Conservation (phyloP, 2,797 vertebrate genomes). For the Scyliorhinus canicula region DNA sequence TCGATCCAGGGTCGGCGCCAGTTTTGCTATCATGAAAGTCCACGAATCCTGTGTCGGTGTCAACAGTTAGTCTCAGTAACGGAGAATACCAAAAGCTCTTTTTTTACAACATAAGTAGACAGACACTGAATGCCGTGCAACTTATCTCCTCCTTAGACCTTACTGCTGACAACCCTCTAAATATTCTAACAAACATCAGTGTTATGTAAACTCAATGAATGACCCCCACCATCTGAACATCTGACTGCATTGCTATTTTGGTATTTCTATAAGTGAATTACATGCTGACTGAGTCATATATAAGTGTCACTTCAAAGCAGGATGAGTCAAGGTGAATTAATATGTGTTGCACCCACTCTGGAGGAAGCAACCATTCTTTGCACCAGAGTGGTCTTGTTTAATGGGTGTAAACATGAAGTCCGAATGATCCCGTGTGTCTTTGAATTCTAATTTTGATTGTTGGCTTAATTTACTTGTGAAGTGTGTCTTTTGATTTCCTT, state of each 20-base stretch:
- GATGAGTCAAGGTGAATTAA: neutral
- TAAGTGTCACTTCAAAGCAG: neutral
- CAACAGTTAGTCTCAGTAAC: no score
- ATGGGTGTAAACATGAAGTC: neutral
- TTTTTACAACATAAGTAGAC: no score
- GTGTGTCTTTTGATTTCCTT: neutral
- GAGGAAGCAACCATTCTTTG: neutral
- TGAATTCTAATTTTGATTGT: neutral
- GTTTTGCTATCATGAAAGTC: no score
- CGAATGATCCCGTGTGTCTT: neutral
- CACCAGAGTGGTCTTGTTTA: neutral
- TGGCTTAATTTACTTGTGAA: neutral
- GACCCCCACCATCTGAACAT: no score
- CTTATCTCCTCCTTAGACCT: neutral
- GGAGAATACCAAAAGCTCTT: no score
- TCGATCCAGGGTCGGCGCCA: no score
- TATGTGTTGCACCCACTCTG: neutral
- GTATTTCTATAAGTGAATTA: neutral
- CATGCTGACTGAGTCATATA: neutral
- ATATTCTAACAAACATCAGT: neutral
- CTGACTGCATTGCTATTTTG: neutral
- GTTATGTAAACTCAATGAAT: neutral
- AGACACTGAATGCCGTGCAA: no score
- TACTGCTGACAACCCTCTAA: neutral
- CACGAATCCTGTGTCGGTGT: no score